Evolutionary conservation across 2,797 vertebrate genomes (phyloP), one percentile per base, ranked within the genome.

Genomic region (Stomatorhinus walkeri): DNA sequence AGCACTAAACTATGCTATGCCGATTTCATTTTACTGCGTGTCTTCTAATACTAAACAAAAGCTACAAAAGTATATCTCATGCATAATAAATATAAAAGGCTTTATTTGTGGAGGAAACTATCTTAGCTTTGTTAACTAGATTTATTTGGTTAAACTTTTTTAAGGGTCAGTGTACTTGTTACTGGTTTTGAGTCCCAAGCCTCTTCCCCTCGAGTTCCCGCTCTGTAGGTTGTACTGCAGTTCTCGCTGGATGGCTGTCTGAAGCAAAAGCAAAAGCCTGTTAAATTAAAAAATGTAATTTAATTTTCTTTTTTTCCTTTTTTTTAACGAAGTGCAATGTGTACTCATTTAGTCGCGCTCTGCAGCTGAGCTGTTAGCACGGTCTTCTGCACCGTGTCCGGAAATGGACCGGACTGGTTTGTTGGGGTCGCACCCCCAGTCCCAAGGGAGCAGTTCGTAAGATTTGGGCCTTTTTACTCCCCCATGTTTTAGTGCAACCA

Each of bases 401-500:
- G 2, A 68, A 28, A 32, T 68, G 64, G 64, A 28, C 28, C 64
- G 28, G 64, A 32, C 28, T 14, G 64, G 28, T 32, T 68, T 1
- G 61, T 24, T 12, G 61, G 61, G 61, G 28, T 28, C 9, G 22
- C 61, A 28, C 61, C 61, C 61, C 24, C 24, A 68, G 61, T 68
- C 32, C 61, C 61, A 68, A 32, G 61, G 61, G 61, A 32, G 9
- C 61, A 28, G 24, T 68, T 5, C 5, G 8, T 89, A 24, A 83
- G 86, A 43, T 89, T 86, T 87, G 76, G 36, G 54, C n/a, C 24
- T 14, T 32, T 68, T 87, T 19, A 88, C 88, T 87, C 90, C 90
- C 79, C 90, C 49, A 72, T 89, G 89, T 46, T 89, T 85, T 49
- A 32, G 76, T 84, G 83, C 89, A 89, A 51, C 85, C 79, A 59